Evolutionary conservation across 2,113 vertebrate genomes (phyloP), one percentile per base, ranked within the genome.

Genomic region (Nipponia nippon): DNA sequence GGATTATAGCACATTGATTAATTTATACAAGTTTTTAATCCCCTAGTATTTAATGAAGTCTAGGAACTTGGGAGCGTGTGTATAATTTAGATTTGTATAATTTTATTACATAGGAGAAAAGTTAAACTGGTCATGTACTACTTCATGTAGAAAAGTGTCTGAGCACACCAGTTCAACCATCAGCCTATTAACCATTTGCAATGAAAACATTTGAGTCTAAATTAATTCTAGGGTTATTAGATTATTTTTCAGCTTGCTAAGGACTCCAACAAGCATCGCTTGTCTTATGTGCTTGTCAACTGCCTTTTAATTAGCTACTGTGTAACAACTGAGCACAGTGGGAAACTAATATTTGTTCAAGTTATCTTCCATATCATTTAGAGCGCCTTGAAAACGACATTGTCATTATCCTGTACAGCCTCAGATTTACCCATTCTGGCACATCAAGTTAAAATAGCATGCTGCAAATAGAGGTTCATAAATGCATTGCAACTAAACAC

Each of bases 11-110:
- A 93, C 97, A 97, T 97, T 98, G 98, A 98, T 98, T 98, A 98
- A 98, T 98, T 98, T 98, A 98, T 97, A 98, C 97, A 98, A 97
- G 97, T 98, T 98, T 98, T 98, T 98, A 98, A 98, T 98, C 97
- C 98, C 97, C 97, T 89, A 94, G 97, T 96, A 98, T 96, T 98
- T 98, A 98, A 98, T 98, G 98, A 98, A 98, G 97, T 96, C 97
- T 95, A 98, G 97, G 95, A 98, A 97, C 97, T 96, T 95, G 97
- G 97, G 97, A 97, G 92, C 84, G 17, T 86, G 96, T 97, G 95
- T 93, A 97, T 98, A 98, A 98, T 98, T 98, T 96, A 96, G 95
- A 97, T 97, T 98, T 95, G 78, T 97, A 94, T 97, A 97, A 98
- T 98, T 98, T 98, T 96, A 98, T 98, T 98, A 98, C 88, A 77